Conservation (phyloP, 2,888 invertebrate species). For the Agrenia bidenticulata region DNA sequence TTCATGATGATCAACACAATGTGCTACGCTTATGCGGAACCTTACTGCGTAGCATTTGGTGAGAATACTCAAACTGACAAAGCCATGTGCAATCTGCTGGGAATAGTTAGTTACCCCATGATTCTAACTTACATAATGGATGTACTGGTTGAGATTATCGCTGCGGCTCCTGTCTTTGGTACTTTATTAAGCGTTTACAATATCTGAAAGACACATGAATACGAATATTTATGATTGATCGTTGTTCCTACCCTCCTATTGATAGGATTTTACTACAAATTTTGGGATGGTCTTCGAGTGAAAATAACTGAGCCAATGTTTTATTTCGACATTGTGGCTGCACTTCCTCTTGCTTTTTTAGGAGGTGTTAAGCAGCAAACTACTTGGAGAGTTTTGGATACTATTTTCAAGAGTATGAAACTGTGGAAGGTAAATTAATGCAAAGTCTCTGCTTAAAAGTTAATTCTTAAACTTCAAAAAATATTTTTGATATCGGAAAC, state of each 20-base stretch:
- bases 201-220: too few species aligned
- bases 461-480: too few species aligned
- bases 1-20: conserved; percentile 30
- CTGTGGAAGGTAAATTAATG: conserved; percentile 34
- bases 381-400: conserved; percentile 6
- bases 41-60: conserved; percentile 37
- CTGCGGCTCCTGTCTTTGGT: conserved; percentile 46
- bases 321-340: conserved; percentile 43
- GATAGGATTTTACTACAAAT: conserved; percentile 44
- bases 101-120: background rate
- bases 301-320: conserved; percentile 26
- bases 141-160: conserved; percentile 44
- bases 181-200: too few species aligned
- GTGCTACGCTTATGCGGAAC: conserved; percentile 30
- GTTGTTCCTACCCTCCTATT: too few species aligned
- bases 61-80: conserved; percentile 25
- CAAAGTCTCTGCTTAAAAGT: background rate
- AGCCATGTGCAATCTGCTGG: conserved; percentile 11
- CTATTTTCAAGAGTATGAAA: conserved; percentile 29
- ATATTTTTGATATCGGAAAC: too few species aligned
- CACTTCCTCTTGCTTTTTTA: conserved; percentile 31
- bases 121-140: conserved; percentile 32
- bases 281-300: conserved; percentile 40
- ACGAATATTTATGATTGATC: too few species aligned
- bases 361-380: conserved; percentile 5